Conservation (phyloP, 2,113 vertebrate genomes). For the Xiphorhynchus elegans region DNA sequence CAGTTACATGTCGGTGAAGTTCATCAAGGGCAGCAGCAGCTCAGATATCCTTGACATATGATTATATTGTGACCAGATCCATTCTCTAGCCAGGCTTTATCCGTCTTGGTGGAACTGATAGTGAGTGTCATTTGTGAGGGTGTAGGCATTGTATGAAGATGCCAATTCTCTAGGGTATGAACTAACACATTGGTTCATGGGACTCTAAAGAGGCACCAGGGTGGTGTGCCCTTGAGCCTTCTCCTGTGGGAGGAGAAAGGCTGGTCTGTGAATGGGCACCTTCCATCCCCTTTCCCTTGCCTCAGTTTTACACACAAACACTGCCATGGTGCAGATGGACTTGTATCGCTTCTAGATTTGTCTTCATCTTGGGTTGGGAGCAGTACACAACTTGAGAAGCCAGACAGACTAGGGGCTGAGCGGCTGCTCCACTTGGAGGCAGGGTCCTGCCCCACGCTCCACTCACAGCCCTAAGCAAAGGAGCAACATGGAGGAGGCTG, state of each 20-base stretch:
- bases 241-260: rapidly evolving
- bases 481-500: rapidly evolving
- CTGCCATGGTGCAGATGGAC: not conserved
- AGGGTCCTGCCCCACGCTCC: rapidly evolving
- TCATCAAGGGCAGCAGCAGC: not conserved
- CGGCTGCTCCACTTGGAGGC: not conserved
- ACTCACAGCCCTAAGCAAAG: rapidly evolving
- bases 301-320: not conserved
- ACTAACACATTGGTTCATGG: rapidly evolving
- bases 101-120: not conserved
- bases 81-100: not conserved
- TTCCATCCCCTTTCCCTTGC: not conserved
- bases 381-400: rapidly evolving
- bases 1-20: not conserved
- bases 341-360: not conserved
- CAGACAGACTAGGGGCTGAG: rapidly evolving
- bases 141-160: not conserved
- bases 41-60: not conserved
- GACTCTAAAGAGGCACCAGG: not conserved
- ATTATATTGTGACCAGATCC: not conserved
- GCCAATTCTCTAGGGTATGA: not conserved
- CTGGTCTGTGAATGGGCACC: not conserved
- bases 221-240: not conserved
- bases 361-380: not conserved
- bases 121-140: rapidly evolving